A percentile compares a stretch with the other conserved stretches of the same genome.
phyloP scores from a whole-genome alignment of 2,797 vertebrate species.

The Acanthiza pusilla region DNA sequence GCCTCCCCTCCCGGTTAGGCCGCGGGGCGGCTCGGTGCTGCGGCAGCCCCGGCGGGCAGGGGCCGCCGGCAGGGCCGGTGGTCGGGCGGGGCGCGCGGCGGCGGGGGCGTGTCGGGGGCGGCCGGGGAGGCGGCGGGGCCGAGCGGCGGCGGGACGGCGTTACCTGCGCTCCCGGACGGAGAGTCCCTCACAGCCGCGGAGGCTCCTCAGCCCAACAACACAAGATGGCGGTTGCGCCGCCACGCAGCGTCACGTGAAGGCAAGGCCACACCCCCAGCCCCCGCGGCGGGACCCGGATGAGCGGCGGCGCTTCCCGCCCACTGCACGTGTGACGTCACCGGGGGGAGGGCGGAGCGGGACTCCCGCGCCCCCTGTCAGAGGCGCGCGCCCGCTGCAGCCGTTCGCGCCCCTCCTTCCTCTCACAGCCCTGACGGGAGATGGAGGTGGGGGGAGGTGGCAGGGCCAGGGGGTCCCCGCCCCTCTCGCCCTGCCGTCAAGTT shows the following conservation, averaged over 20 bases:
- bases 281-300: not conserved
- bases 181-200: conserved; percentile 73
- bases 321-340: not conserved
- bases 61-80: not conserved
- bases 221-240: conserved; percentile 81
- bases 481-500: not conserved
- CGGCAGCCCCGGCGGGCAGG: not conserved
- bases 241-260: conserved; percentile 77
- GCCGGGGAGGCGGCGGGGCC: not conserved
- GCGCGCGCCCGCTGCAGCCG: not conserved
- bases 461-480: not conserved
- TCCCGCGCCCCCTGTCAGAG: not conserved
- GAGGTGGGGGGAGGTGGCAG: rapidly evolving
- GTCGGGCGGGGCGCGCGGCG: not conserved
- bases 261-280: not conserved
- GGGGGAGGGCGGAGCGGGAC: too few relatives aligned
- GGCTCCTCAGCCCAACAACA: conserved; percentile 78
- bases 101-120: not conserved
- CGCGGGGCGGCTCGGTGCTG: conserved; percentile 39
- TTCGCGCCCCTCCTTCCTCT: too few relatives aligned
- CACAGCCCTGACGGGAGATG: not conserved
- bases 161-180: conserved; percentile 75
- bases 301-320: not conserved
- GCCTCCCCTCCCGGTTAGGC: not conserved
- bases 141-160: not conserved